Base-by-base conservation (phyloP, 2,888 invertebrate species). In the Calliscelio sp. region DNA sequence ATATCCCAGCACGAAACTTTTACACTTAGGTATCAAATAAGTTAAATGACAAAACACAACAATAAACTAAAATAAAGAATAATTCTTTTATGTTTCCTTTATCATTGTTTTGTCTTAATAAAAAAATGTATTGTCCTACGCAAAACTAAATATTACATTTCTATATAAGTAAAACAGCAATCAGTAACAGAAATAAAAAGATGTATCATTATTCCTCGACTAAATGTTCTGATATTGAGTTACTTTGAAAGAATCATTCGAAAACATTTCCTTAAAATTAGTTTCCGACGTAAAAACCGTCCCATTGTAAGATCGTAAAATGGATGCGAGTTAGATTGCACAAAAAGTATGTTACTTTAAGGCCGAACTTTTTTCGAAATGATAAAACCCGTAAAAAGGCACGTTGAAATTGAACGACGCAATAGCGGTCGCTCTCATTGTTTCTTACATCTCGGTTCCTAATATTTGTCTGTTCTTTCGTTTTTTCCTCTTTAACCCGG, bases 371-470 rank as follows among this genome's bases (percentile, higher is more conserved):
- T 38, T 73, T 71, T 20, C 16, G 32, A 61, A 38, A 61, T 35
- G 25, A 61, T 61, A 59, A 61, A 61, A 73, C 25, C 61, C 51
- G 61, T 63, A 74, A 71, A n/a, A 71, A 35, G 44, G n/a, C 44
- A 14, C 35, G 41, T 55, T 44, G 28, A 25, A 63, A 74, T 74
- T 65, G 65, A 74, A 74, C 63, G 44, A 10, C 32, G 49, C 41
- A 65, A 74, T 65, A 53, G 32, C 32, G 63, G 65, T 65, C 46
- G 71, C 11, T 22, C 73, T 77, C 75, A 77, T 77, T 77, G 75
- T 77, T 77, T 57, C 66, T 77, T 66, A 66, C 53, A 57, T 66
- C 49, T 46, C 57, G 11, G 46, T 57, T 77, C 25, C 75, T 66
- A 77, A 65, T 77, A 77, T 66, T 74, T 74, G 14, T 14, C 53